Percentiles rank a stretch among this genome's conserved stretches.
phyloP scores from a whole-genome alignment of 2,797 vertebrate species.

The Schizopygopsis pylzovi region DNA sequence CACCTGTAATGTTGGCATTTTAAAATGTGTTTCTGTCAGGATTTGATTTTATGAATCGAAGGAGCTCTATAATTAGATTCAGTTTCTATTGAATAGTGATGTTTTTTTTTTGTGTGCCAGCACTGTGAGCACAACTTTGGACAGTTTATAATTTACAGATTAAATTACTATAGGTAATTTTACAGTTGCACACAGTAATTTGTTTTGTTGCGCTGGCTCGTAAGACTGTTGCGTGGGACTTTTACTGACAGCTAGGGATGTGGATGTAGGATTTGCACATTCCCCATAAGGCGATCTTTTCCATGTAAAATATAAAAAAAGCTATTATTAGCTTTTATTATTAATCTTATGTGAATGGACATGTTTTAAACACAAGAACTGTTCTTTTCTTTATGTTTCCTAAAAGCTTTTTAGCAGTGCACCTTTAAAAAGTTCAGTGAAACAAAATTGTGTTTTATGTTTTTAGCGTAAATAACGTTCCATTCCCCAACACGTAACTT shows the following conservation, averaged over 20 bases:
- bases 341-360: neutral
- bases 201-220: neutral
- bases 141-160: slow-evolving; percentile 2
- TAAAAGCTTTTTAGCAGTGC: neutral
- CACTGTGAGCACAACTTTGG: neutral
- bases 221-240: neutral
- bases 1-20: neutral
- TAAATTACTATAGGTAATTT: neutral
- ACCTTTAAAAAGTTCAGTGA: neutral
- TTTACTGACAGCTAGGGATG: slow-evolving; percentile 7
- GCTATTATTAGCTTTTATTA: neutral
- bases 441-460: neutral
- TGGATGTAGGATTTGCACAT: slow-evolving; percentile 3
- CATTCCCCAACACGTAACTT: slow-evolving; percentile 16
- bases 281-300: neutral
- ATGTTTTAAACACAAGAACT: neutral
- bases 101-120: too few relatives aligned
- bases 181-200: neutral
- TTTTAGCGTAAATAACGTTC: slow-evolving; percentile 3
- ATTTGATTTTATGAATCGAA: slow-evolving; percentile 7
- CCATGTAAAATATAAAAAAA: neutral
- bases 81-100: neutral
- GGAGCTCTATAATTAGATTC: neutral
- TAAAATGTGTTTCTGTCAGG: neutral
- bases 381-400: neutral